phyloP scores from a whole-genome alignment of 2,797 vertebrate genomes.

The Parauchenoglanis ngamensis region DNA sequence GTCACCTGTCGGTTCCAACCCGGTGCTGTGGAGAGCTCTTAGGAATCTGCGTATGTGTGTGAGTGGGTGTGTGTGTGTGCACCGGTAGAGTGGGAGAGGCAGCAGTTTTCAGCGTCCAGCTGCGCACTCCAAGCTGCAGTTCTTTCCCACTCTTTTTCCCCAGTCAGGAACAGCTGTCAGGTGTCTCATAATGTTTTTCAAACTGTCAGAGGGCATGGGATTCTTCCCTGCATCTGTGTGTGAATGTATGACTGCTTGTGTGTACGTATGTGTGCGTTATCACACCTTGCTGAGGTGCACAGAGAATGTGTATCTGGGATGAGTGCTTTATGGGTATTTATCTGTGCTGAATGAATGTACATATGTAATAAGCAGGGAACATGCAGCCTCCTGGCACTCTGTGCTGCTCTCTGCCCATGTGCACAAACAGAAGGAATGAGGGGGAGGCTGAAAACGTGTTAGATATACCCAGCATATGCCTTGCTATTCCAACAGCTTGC shows the following conservation, averaged over 20 bases:
- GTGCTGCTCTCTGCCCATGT: slow-evolving; percentile 57
- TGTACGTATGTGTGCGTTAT: slow-evolving; percentile 26
- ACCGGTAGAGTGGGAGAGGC: slow-evolving; percentile 50
- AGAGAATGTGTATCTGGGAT: slow-evolving; percentile 1
- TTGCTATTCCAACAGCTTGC: slow-evolving; percentile 71
- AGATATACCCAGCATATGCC: slow-evolving; percentile 71
- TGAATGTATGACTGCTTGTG: slow-evolving; percentile 41
- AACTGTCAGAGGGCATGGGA: slow-evolving; percentile 59
- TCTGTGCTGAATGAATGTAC: slow-evolving; percentile 48
- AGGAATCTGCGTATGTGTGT: slow-evolving; percentile 27
- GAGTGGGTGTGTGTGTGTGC: slow-evolving; percentile 46
- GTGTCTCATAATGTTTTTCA: slow-evolving; percentile 69
- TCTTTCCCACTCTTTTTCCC: slow-evolving; percentile 53
- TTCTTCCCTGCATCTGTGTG: slow-evolving; percentile 54
- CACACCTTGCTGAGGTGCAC: slow-evolving; percentile 37
- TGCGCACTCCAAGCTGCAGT: slow-evolving; percentile 63
- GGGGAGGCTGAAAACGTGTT: slow-evolving; percentile 57
- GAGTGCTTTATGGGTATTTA: slow-evolving; percentile 26
- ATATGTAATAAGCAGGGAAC: slow-evolving; percentile 50
- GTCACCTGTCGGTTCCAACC: slow-evolving; percentile 61
- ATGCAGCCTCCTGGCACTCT: slow-evolving; percentile 53
- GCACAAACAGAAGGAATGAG: slow-evolving; percentile 56
- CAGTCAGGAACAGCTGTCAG: slow-evolving; percentile 72
- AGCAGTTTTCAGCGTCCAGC: slow-evolving; percentile 64
- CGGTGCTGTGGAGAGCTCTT: slow-evolving; percentile 42